These are phyloP conservation scores for Xanthorhoe designata DNA, from an alignment of 2,888 invertebrate species.

Conservation along the genomic window DNA sequence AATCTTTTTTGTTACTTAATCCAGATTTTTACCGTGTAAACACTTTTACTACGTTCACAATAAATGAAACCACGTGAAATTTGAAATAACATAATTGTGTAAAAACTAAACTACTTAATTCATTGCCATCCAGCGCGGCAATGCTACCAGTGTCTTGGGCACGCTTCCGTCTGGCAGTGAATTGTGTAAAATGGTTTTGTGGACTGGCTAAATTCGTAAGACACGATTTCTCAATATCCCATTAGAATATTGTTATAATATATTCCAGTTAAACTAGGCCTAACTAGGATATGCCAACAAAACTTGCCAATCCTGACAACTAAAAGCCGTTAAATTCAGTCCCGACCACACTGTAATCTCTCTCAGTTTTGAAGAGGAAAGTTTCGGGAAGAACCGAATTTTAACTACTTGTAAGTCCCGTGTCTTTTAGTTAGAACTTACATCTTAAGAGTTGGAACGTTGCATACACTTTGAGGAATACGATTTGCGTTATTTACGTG, in stretches of 20 bases:
- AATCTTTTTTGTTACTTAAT: no score
- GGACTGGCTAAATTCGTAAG: no score
- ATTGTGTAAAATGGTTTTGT: no score
- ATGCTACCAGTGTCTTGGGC: no score
- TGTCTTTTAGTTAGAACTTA: conserved; percentile 23
- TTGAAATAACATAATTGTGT: no score
- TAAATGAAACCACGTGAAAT: no score
- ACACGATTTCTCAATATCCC: no score
- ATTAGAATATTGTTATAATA: background rate
- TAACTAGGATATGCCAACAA: background rate
- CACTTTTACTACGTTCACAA: no score
- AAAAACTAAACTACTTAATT: no score
- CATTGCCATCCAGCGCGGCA: no score
- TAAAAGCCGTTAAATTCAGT: conserved; percentile 18
- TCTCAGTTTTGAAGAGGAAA: conserved; percentile 27
- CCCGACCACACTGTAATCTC: conserved; percentile 31
- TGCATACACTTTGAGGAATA: conserved; percentile 20
- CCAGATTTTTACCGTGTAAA: no score
- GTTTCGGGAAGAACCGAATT: conserved; percentile 32
- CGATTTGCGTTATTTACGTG: conserved; percentile 8
- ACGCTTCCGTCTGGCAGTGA: no score
- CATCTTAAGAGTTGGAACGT: conserved; percentile 13
- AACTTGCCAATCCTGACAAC: conserved; percentile 17
- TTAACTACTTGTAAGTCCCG: conserved; percentile 31
- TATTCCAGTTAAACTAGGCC: conserved; percentile 3